Base-by-base conservation (phyloP, 2,888 invertebrate species). In the Epirrhoe alternata region DNA sequence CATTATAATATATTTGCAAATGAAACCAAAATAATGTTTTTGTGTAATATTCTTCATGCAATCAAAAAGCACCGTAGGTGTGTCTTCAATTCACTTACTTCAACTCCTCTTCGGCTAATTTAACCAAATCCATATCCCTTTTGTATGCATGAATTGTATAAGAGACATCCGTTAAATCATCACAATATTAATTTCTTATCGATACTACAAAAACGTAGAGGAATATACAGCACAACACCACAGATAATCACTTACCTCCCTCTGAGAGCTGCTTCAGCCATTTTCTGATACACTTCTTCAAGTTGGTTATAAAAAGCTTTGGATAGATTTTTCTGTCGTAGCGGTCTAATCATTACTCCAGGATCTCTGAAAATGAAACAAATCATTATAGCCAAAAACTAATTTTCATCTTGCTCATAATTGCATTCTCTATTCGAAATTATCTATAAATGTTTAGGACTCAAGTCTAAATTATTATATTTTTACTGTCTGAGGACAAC, bases 251-350 rank as follows among this genome's bases (percentile, higher is more conserved):
- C n/a, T 38, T 85, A 95, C 95, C 94, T 94, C 86, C 93, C 94
- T 77, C 88, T 89, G 53, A 92, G 75, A 60, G 94, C 92, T 61
- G 94, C 95, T 79, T 94, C 94, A 10, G 93, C 88, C 77, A 96
- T 92, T 80, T 94, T 94, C 58, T 92, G 86, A 64, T 95, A 86
- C 4, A 96, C 95, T 77, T 94, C 92, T 33, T 89, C 86, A 17
- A 95, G 86, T 74, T 94, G 94, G 10, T 89, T 83, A 33, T 87
- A 84, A 80, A 96, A 96, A 0, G 91, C 90, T 14, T 90, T 84
- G 0, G 94, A 94, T 14, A 97, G 87, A 77, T 94, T 94, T 75
- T 95, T 94, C 78, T 96, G 95, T 1, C 96, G 94, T 61, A 96
- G 87, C 0, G 95, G 94, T 75, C 94, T 87, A 12, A 96, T 94